Evolutionary conservation across 1,140 invertebrate genomes (phyloP).

Genomic region (Chionoecetes opilio): DNA sequence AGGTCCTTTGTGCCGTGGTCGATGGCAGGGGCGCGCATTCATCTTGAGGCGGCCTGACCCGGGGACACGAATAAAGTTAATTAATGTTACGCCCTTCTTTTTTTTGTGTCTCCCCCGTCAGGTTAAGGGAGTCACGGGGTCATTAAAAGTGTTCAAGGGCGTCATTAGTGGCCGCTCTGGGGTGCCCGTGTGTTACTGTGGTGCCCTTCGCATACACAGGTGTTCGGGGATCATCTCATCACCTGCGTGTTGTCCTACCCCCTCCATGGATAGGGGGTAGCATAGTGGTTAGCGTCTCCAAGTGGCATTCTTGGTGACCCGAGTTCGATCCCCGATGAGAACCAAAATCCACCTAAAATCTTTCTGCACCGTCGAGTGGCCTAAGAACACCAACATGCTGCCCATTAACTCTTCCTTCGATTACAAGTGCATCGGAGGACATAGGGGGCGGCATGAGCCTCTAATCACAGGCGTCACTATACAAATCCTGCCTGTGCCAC

Average conservation of each 20-base stretch:
- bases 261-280: too few species aligned
- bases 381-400: too few species aligned
- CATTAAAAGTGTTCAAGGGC: not conserved
- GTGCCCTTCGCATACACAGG: not conserved
- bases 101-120: constrained; percentile 1
- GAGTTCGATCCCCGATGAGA: too few species aligned
- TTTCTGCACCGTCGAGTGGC: too few species aligned
- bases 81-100: not conserved
- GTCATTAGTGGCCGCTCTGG: not conserved
- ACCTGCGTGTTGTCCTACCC: not conserved
- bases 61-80: constrained; percentile 17
- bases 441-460: too few species aligned
- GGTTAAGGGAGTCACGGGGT: not conserved
- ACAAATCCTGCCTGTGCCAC: too few species aligned
- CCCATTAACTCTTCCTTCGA: too few species aligned
- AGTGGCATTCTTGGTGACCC: too few species aligned
- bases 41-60: constrained; percentile 42
- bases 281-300: too few species aligned
- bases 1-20: constrained; percentile 45
- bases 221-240: not conserved
- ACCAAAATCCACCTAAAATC: too few species aligned
- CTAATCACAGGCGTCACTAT: too few species aligned
- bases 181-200: not conserved
- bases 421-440: too few species aligned
- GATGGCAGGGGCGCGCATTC: constrained; percentile 41